These are phyloP conservation scores for Endomychus coccineus DNA, from an alignment of 2,888 invertebrate genomes.

Conservation along the genomic window DNA sequence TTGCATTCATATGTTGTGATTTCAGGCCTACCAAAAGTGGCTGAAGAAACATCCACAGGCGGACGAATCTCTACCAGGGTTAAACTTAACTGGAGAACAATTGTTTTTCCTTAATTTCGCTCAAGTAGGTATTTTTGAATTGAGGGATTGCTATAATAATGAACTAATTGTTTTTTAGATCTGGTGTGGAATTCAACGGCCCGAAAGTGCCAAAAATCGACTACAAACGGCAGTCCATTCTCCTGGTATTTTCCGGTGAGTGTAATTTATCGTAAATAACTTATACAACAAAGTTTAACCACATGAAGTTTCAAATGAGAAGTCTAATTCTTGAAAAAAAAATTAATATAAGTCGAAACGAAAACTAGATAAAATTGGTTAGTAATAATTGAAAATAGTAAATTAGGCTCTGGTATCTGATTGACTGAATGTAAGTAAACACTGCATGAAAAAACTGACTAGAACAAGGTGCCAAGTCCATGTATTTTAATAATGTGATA, in stretches of 20 bases:
- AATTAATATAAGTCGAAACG: no score
- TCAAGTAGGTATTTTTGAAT: conserved; percentile 46
- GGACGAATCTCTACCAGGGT: conserved; percentile 60
- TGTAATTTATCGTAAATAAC: conserved; percentile 18
- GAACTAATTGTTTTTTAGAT: conserved; percentile 46
- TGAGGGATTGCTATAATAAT: neutral
- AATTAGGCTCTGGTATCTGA: no score
- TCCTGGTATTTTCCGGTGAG: conserved; percentile 64
- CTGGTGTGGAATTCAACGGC: conserved; percentile 76
- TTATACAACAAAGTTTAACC: no score
- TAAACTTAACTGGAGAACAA: conserved; percentile 71
- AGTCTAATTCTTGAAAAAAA: no score
- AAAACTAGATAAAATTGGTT: no score
- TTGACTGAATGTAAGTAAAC: no score
- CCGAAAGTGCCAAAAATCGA: conserved; percentile 72
- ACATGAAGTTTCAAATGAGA: no score
- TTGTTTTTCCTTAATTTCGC: conserved; percentile 89
- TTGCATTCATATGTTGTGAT: no score
- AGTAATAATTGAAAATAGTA: no score
- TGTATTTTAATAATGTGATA: no score
- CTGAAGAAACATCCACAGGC: conserved; percentile 53
- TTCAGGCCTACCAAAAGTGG: conserved; percentile 74
- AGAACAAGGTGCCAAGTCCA: no score
- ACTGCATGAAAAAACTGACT: no score
- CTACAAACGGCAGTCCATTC: conserved; percentile 78